Conservation (phyloP, 2,113 vertebrate genomes). For the Carassius gibelio region DNA sequence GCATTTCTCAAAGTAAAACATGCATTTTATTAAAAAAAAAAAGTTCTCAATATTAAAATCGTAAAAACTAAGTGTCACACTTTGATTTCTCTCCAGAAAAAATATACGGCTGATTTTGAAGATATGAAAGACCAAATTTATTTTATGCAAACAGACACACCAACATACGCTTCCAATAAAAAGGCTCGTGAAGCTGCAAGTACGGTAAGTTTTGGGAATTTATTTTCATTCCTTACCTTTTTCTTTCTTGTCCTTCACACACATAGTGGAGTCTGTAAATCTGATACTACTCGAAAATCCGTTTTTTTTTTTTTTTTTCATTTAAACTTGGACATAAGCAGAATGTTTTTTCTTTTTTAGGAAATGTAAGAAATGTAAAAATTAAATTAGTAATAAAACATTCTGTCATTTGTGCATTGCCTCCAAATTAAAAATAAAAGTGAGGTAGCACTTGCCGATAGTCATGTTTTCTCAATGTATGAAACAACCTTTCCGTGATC, state of each 20-base stretch:
- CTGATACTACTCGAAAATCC: background rate
- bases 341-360: background rate
- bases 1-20: background rate
- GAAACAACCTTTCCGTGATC: constrained; percentile 54
- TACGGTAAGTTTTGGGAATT: constrained; percentile 73
- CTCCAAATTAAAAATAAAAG: background rate
- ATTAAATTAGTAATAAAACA: background rate
- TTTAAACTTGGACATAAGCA: background rate
- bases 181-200: constrained; percentile 81
- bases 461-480: constrained; percentile 49
- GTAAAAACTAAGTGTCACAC: background rate
- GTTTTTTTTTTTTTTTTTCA: background rate
- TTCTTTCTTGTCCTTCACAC: constrained; percentile 1
- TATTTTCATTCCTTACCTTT: background rate
- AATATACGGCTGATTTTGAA: constrained; percentile 89
- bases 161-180: constrained; percentile 87
- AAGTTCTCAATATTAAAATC: background rate
- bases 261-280: background rate
- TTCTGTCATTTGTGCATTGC: background rate
- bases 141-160: constrained; percentile 97
- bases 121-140: constrained; percentile 92
- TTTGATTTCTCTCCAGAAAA: constrained; percentile 75
- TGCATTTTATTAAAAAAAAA: background rate
- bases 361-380: background rate
- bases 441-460: background rate